phyloP scores from a whole-genome alignment of 2,888 invertebrate species.

The Sinotaia quadrata region DNA sequence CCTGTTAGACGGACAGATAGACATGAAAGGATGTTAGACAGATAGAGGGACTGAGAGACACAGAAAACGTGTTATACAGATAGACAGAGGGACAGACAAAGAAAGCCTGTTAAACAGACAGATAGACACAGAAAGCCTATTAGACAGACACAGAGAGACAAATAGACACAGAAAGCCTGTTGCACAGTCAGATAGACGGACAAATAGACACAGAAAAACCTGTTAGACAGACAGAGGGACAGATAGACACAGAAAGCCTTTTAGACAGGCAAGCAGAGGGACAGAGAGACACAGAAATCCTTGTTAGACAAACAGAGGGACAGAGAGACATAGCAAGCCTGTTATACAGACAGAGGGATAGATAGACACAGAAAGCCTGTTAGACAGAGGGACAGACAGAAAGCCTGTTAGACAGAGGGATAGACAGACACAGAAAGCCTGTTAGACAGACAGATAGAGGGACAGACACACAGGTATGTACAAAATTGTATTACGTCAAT shows the following conservation, averaged over 20 bases:
- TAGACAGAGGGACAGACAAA: no score
- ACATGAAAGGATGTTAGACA: no score
- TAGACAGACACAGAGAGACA: not conserved
- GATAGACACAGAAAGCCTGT: not conserved
- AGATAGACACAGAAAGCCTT: not conserved
- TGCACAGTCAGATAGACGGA: not conserved
- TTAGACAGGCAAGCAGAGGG: no score
- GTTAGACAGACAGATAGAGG: not conserved
- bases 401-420: not conserved
- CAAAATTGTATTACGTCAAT: conserved; percentile 42
- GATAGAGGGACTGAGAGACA: no score
- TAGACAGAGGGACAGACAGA: conserved; percentile 1
- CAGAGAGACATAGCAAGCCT: not conserved
- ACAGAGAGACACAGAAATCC: not conserved
- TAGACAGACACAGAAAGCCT: not conserved
- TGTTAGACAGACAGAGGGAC: conserved; percentile 19
- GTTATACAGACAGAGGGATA: not conserved
- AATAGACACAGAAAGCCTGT: not conserved
- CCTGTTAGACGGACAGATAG: not conserved
- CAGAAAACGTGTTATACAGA: no score
- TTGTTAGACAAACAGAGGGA: not conserved
- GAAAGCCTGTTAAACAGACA: no score
- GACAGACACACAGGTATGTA: not conserved
- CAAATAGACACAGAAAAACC: no score
- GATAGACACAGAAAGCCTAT: not conserved